Evolutionary conservation across 2,888 invertebrate genomes (phyloP).

Genomic region (Drosophila prostipennis): DNA sequence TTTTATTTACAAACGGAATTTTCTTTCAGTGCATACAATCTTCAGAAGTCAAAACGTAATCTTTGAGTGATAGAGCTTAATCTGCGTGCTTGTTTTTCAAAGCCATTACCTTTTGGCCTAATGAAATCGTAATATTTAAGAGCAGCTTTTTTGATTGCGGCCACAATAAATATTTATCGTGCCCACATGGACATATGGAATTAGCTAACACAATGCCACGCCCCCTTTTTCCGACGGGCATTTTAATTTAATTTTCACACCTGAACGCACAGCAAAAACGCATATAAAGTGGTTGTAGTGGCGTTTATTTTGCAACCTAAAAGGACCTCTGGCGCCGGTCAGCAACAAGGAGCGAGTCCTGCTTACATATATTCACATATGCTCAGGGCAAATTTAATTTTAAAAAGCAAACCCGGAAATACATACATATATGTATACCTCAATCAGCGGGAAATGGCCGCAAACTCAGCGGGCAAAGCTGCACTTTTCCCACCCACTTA

Average conservation of each 20-base stretch:
- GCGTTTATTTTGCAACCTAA: constrained; percentile 54
- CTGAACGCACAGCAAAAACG: constrained; percentile 34
- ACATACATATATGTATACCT: constrained; percentile 40
- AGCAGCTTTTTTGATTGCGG: not conserved
- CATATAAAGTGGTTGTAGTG: constrained; percentile 46
- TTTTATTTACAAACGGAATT: no score
- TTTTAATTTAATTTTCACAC: constrained; percentile 64
- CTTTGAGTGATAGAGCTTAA: constrained; percentile 6
- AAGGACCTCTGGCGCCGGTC: not conserved
- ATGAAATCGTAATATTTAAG: constrained; percentile 11
- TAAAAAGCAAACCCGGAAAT: constrained; percentile 63
- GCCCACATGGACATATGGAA: constrained; percentile 1
- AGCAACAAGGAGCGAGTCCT: constrained; percentile 4
- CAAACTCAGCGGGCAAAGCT: constrained; percentile 27
- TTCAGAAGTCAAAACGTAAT: constrained; percentile 11
- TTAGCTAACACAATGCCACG: constrained; percentile 14
- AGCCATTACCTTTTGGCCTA: not conserved
- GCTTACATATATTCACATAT: constrained; percentile 11
- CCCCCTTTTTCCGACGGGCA: constrained; percentile 31
- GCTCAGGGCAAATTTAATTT: constrained; percentile 71
- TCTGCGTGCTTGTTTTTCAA: not conserved
- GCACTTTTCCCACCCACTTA: not conserved
- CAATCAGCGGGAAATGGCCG: constrained; percentile 61
- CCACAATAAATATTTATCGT: constrained; percentile 24
- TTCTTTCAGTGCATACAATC: constrained; percentile 19